Evolutionary conservation across 2,888 invertebrate species (phyloP).

Genomic region (Cerceris rybyensis): DNA sequence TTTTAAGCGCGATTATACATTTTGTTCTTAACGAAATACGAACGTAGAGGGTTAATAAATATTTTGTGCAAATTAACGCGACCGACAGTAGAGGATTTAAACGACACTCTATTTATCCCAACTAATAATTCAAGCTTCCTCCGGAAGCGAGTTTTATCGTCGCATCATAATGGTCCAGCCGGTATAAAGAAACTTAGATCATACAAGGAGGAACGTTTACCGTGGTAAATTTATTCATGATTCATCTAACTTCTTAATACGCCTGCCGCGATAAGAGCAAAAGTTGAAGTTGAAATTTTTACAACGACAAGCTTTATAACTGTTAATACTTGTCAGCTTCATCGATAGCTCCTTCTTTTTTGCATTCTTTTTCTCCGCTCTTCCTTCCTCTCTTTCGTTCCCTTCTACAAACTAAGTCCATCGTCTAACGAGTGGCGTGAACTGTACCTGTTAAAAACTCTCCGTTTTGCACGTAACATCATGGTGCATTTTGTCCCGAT

Average conservation of each 20-base stretch:
- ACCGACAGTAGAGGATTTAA: too few species aligned
- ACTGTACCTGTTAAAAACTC: background rate
- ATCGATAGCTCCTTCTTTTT: conserved; percentile 17
- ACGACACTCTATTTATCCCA: conserved; percentile 30
- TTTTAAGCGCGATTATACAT: too few species aligned
- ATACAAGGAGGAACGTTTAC: conserved; percentile 56
- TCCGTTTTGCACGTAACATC: background rate
- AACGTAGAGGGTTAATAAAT: too few species aligned
- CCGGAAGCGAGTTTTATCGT: conserved; percentile 54
- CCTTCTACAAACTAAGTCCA: too few species aligned
- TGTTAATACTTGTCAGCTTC: conserved; percentile 28
- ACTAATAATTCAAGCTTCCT: conserved; percentile 48
- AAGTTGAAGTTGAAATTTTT: conserved; percentile 41
- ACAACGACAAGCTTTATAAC: conserved; percentile 25
- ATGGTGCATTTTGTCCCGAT: background rate
- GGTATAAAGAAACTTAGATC: conserved; percentile 56
- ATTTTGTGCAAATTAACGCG: too few species aligned
- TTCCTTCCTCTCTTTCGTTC: too few species aligned
- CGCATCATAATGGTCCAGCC: conserved; percentile 34
- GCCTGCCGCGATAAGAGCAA: conserved; percentile 22
- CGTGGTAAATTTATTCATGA: conserved; percentile 65
- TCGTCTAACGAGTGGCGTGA: background rate
- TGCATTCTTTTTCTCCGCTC: background rate
- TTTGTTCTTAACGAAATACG: too few species aligned
- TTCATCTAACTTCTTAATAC: conserved; percentile 64